Conservation (phyloP, 1,140 invertebrate genomes). For the Neodiprion fabricii region DNA sequence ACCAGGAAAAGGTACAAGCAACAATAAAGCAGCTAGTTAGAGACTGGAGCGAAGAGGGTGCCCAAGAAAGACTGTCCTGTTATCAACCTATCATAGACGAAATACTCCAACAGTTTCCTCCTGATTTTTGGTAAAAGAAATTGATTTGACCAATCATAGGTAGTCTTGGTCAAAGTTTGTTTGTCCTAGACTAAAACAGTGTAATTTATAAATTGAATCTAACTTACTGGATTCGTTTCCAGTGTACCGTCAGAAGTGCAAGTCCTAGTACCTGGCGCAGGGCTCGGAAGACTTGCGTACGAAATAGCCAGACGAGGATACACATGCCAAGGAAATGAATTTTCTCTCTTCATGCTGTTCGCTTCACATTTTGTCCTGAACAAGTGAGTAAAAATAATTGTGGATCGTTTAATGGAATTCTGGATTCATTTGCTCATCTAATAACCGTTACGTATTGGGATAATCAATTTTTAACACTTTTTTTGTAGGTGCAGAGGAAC, state of each 20-base stretch:
- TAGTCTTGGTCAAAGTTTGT: background rate
- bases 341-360: constrained; percentile 96
- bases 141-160: background rate
- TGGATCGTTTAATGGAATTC: constrained; percentile 11
- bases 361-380: constrained; percentile 96
- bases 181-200: constrained; percentile 18
- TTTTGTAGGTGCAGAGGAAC: constrained; percentile 64
- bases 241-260: constrained; percentile 64
- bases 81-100: constrained; percentile 92
- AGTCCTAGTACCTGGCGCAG: constrained; percentile 93
- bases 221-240: constrained; percentile 35
- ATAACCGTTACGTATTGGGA: background rate
- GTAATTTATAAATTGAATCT: background rate
- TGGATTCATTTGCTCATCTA: constrained; percentile 1
- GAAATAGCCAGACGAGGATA: constrained; percentile 91
- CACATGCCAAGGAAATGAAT: constrained; percentile 96
- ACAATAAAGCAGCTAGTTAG: constrained; percentile 94
- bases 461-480: constrained; percentile 14
- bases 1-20: constrained; percentile 88
- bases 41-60: constrained; percentile 92
- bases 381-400: constrained; percentile 63
- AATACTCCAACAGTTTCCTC: constrained; percentile 77
- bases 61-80: constrained; percentile 82
- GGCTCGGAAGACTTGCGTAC: constrained; percentile 90
- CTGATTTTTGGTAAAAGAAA: constrained; percentile 58